These are phyloP conservation scores for Pundamilia nyererei DNA, from an alignment of 2,113 vertebrate species.

Conservation along the genomic window DNA sequence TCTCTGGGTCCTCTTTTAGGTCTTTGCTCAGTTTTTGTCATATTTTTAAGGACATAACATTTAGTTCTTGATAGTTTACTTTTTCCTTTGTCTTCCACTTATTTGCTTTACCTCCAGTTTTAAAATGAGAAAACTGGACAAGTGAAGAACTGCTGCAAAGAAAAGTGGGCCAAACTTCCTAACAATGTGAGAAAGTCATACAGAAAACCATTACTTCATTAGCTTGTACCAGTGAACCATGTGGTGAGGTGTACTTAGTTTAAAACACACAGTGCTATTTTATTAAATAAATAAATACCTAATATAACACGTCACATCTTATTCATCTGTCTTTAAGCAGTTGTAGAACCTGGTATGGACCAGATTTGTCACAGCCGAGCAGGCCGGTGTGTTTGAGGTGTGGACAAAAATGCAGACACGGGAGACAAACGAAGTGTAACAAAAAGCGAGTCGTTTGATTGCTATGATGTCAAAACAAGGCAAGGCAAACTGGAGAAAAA, in stretches of 20 bases:
- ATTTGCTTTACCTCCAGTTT: neutral
- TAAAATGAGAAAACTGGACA: neutral
- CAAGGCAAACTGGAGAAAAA: neutral
- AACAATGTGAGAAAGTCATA: neutral
- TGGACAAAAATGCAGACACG: rapidly evolving
- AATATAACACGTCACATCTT: neutral
- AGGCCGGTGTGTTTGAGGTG: neutral
- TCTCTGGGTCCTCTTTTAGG: neutral
- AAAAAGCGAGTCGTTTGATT: neutral
- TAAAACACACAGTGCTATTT: neutral
- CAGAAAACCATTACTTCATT: neutral
- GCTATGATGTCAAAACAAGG: neutral
- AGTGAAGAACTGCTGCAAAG: neutral
- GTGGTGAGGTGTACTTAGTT: neutral
- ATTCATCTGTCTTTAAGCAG: neutral
- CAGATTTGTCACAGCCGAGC: neutral
- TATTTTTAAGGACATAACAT: neutral
- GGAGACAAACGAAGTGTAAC: neutral
- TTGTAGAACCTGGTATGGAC: neutral
- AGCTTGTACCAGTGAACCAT: neutral
- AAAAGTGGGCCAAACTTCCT: neutral
- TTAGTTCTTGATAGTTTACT: neutral
- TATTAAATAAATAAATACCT: neutral
- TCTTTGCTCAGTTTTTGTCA: neutral
- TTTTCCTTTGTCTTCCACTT: neutral